Evolutionary conservation across 2,113 vertebrate genomes (phyloP).

Genomic region (Brevimyrus niger): DNA sequence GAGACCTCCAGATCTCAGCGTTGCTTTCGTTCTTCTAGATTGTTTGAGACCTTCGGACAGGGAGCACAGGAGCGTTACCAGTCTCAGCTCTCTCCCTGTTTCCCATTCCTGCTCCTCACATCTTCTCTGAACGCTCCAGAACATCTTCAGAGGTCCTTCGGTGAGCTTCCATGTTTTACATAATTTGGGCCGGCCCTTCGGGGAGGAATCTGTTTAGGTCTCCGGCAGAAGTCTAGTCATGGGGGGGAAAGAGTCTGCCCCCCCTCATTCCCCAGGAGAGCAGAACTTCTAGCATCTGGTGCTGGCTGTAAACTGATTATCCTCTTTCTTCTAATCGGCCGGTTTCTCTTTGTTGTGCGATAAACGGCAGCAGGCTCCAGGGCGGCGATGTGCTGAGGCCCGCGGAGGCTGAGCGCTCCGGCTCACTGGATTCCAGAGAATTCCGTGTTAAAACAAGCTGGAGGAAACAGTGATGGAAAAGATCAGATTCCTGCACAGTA

Average conservation of each 20-base stretch:
- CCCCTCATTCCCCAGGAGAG: neutral
- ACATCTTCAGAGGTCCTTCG: neutral
- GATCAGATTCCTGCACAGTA: neutral
- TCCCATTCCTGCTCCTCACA: neutral
- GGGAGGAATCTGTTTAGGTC: neutral
- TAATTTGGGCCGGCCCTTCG: neutral
- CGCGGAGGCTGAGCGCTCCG: neutral
- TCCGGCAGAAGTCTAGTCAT: neutral
- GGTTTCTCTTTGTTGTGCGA: slow-evolving; percentile 19
- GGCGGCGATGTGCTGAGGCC: neutral
- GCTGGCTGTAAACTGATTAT: slow-evolving; percentile 34
- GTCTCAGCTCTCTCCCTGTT: neutral
- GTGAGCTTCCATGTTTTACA: neutral
- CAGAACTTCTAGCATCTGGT: slow-evolving; percentile 33
- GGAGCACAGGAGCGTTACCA: neutral
- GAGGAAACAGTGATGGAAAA: neutral
- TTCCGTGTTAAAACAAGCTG: neutral
- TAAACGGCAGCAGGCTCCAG: slow-evolving; percentile 33
- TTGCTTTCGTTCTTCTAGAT: neutral
- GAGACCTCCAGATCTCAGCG: neutral
- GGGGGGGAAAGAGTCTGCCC: neutral
- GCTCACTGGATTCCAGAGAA: neutral
- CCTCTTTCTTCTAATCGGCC: slow-evolving; percentile 16
- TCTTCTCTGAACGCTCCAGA: neutral
- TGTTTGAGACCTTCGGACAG: neutral